Base-by-base conservation (phyloP, 2,888 invertebrate species). In the Calliscelio sp. region DNA sequence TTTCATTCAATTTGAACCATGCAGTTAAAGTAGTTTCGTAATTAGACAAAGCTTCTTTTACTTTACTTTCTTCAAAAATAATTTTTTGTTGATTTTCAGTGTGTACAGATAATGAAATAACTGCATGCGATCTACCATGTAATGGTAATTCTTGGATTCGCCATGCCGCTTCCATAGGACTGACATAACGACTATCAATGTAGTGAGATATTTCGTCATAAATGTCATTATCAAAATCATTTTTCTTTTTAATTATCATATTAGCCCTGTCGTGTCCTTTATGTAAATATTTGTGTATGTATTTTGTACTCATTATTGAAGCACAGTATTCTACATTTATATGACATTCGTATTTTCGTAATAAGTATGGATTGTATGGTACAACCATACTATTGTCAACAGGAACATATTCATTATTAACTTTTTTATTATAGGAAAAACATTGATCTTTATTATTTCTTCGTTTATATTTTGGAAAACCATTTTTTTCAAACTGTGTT, bases 271-370 rank as follows among this genome's bases (percentile, higher is more conserved):
- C 86, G 25, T 59, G 71, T 11, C 81, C 84, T 80, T 85, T 85
- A 16, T 85, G 80, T 28, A 83, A 35, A 71, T 84, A 85, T 57
- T 82, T 74, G 57, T 83, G 77, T 7, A 86, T 61, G 22, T 85
- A 83, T 79, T 86, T 84, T 2, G 44, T 81, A 38, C 85, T 74
- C 61, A 75, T 73, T 7, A 86, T 66, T 0, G 66, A 84, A 61
- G 82, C 82, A 79, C 85, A 85, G 74, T 83, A 83, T 63, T 86
- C 81, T 44, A 85, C 84, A 49, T 85, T 84, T 14, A 85, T 81
- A 46, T 85, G 79, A 65, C 71, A 83, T 28, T 63, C 75, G 63
- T 77, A 84, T 75, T 78, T 84, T 75, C 55, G 57, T 18, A 85
- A 35, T 41, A 81, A 22, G 57, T 20, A 8, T 16, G 63, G 22